A percentile compares a stretch with the other conserved stretches of the same genome.
Evolutionary conservation across 2,797 vertebrate species (phyloP).

Genomic region (Leptoclinus maculatus): DNA sequence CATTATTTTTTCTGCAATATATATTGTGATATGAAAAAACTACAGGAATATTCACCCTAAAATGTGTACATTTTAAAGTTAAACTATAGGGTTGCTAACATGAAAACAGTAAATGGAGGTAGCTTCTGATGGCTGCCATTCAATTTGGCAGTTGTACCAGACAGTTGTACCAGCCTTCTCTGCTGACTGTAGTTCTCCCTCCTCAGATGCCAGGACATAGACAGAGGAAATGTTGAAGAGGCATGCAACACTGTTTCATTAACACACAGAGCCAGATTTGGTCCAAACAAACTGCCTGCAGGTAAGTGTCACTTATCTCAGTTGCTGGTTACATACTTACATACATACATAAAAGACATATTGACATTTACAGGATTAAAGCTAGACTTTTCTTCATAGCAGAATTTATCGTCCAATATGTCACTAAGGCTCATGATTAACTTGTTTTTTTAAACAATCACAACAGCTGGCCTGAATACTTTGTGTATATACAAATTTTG

Average conservation of each 20-base stretch:
- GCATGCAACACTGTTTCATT: conserved; percentile 59
- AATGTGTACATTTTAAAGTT: neutral
- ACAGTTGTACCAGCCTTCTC: neutral
- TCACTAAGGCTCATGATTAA: too few species aligned
- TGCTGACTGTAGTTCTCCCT: conserved; percentile 13
- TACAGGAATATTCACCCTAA: too few species aligned
- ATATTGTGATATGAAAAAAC: too few species aligned
- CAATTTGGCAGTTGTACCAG: neutral
- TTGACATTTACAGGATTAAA: neutral
- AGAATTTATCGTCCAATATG: neutral
- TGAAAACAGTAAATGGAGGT: neutral
- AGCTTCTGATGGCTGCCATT: neutral
- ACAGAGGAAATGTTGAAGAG: conserved; percentile 71
- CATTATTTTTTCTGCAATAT: too few species aligned
- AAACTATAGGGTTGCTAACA: neutral
- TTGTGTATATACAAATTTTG: neutral
- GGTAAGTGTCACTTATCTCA: conserved; percentile 59
- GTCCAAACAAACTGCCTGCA: conserved; percentile 42
- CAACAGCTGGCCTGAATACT: neutral
- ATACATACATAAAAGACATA: neutral
- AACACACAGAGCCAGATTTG: conserved; percentile 53
- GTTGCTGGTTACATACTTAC: neutral
- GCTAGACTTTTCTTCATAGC: neutral
- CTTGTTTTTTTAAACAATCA: neutral
- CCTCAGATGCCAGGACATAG: conserved; percentile 81